Evolutionary conservation across 2,888 invertebrate species (phyloP), one percentile per base, ranked within the genome.

Genomic region (Leptinotarsa juncta): DNA sequence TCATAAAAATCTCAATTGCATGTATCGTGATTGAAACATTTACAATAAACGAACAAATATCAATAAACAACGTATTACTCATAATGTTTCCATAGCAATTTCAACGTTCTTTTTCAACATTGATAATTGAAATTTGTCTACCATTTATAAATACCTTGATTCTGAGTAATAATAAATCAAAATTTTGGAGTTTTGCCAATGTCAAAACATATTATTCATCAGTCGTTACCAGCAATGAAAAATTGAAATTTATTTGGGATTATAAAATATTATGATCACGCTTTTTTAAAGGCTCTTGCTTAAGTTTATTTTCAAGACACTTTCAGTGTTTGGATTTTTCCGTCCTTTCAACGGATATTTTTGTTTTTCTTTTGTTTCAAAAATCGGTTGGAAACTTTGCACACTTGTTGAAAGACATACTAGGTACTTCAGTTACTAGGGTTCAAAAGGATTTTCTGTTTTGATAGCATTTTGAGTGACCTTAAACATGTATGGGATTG

Each of bases 131-230:
- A 72, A 73, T 68, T 66, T 72, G 67, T 70, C 49, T 48, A 48
- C 48, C 53, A 67, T 72, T 72, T 69, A 72, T 73, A 72, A 75
- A 75, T 75, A 75, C 70, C 49, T 60, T 71, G 67, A 72, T 73
- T 72, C 75, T 50, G 72, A 74, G 78, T 76, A 78, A 73, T 74
- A 76, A 79, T 81, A 80, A 80, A 81, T 81, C 79, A 79, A 77
- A 78, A 67, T 71, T 65, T 76, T 81, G 80, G 81, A 79, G 57
- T 66, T 23, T 20, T n/a, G 79, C 81, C 81, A 81, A 80, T 80
- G 77, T 81, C 80, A 77, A 78, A 81, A 79, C 76, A 76, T 70
- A 67, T 78, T 74, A 81, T 81, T 80, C 78, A 77, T 80, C 78
- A 76, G 76, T 76, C 67, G 72, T 57, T 57, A 57, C 60, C 48